Evolutionary conservation across 2,113 vertebrate species (phyloP).

Genomic region (Eudyptes chrysolophus): DNA sequence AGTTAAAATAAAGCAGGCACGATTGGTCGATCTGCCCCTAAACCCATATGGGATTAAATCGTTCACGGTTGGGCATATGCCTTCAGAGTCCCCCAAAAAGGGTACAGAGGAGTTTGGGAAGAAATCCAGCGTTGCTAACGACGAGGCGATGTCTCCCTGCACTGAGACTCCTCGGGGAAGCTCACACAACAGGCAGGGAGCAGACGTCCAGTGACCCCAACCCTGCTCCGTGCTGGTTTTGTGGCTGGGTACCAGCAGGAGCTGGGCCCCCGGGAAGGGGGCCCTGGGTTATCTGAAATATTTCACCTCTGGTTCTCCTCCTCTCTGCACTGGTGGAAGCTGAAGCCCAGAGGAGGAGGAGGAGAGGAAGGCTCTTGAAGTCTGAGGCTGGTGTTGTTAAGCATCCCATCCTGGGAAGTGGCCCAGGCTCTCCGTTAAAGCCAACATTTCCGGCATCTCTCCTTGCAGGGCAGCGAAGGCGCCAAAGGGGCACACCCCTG

Average conservation of each 20-base stretch:
- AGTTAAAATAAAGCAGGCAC: neutral
- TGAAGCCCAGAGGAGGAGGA: neutral
- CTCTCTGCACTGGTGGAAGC: neutral
- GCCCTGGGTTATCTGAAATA: neutral
- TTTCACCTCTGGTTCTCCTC: neutral
- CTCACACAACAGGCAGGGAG: neutral
- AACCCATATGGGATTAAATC: neutral
- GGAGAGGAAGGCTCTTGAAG: neutral
- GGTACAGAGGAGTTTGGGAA: neutral
- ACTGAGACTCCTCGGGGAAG: neutral
- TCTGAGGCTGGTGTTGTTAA: neutral
- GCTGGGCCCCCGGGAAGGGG: neutral
- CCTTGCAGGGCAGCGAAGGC: neutral
- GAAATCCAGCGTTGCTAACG: neutral
- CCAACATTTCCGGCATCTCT: neutral
- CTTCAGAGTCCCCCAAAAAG: neutral
- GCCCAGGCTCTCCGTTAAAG: neutral
- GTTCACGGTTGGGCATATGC: rapidly evolving
- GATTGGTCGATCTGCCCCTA: neutral
- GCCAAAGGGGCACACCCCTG: neutral
- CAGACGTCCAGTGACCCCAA: neutral
- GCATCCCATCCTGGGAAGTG: neutral
- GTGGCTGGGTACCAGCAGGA: neutral
- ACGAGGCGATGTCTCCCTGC: neutral
- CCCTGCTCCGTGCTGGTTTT: neutral